Evolutionary conservation across 1,140 invertebrate genomes (phyloP).

Genomic region (Samia ricini): DNA sequence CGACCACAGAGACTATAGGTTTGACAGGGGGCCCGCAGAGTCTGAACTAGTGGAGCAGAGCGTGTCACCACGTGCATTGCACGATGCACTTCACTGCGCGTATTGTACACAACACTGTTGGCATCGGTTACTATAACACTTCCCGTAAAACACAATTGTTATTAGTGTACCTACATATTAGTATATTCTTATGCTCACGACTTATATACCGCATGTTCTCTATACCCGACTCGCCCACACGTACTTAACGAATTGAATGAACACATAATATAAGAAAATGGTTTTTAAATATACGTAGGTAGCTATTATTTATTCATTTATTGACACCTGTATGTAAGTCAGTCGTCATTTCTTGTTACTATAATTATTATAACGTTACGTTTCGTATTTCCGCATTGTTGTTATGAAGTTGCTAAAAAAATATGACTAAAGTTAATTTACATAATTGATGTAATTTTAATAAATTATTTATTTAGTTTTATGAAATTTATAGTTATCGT

Average conservation of each 20-base stretch:
- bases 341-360: background rate
- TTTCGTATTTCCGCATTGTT: background rate
- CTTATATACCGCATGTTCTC: background rate
- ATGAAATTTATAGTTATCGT: too few species aligned
- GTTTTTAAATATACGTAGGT: background rate
- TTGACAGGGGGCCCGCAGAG: slow-evolving; percentile 23
- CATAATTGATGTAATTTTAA: too few species aligned
- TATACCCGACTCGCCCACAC: background rate
- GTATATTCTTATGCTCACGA: background rate
- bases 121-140: too few species aligned
- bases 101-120: slow-evolving; percentile 1
- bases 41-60: slow-evolving; percentile 14
- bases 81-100: slow-evolving; percentile 33
- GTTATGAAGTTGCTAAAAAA: background rate
- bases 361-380: background rate
- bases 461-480: too few species aligned
- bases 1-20: slow-evolving; percentile 29
- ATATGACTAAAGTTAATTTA: too few species aligned
- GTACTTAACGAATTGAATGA: background rate
- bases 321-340: background rate
- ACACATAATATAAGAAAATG: background rate
- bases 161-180: background rate
- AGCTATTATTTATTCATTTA: background rate
- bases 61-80: slow-evolving; percentile 29
- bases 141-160: too few species aligned